Conservation (phyloP, 2,113 vertebrate genomes). For the Danio rerio region GRCz12tu NC_133183.1:44650501-44651000, state of each 20-base stretch:
- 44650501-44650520: too few species aligned
- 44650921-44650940: background rate
- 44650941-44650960: background rate
- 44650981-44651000: background rate
- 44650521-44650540: too few species aligned
- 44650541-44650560: too few species aligned
- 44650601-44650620: too few species aligned
- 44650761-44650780: background rate
- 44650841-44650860: background rate
- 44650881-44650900: background rate
- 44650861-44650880: background rate
- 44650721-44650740: too few species aligned
- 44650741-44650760: background rate
- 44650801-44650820: constrained; percentile 11
- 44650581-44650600: too few species aligned
- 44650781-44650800: background rate
- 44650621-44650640: too few species aligned
- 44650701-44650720: too few species aligned
- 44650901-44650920: background rate
- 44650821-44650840: background rate
- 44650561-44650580: too few species aligned
- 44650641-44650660: too few species aligned
- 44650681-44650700: too few species aligned
- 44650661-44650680: too few species aligned
- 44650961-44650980: background rate